Conservation (phyloP, 2,888 invertebrate species). For the Spisula subtruncata region DNA sequence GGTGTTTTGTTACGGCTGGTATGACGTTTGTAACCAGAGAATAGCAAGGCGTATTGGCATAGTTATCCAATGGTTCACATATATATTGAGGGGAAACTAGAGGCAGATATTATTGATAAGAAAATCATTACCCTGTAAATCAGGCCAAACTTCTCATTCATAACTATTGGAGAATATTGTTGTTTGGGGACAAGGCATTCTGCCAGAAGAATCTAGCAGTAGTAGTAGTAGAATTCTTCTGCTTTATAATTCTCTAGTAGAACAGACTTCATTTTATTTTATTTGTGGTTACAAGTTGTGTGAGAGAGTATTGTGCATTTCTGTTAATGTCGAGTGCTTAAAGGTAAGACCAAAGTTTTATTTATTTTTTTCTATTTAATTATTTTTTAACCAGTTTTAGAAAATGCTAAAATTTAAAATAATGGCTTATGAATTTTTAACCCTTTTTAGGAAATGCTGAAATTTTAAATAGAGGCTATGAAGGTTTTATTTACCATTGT, state of each 20-base stretch:
- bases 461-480: too few relatives aligned
- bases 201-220: neutral
- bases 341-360: neutral
- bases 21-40: conserved; percentile 6
- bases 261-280: neutral
- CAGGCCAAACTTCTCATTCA: neutral
- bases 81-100: neutral
- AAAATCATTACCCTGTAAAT: neutral
- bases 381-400: too few relatives aligned
- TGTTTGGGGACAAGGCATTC: neutral
- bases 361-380: neutral
- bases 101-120: neutral
- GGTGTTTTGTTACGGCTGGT: neutral
- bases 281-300: neutral
- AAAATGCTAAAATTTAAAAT: too few relatives aligned
- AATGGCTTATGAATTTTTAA: too few relatives aligned
- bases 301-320: neutral
- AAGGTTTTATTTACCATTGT: too few relatives aligned
- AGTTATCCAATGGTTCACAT: neutral
- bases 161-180: conserved; percentile 6
- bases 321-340: neutral
- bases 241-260: too few relatives aligned
- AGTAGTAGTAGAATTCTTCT: neutral
- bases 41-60: neutral
- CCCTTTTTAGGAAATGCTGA: too few relatives aligned